A percentile compares a stretch with the other conserved stretches of the same genome.
These are phyloP conservation scores for Cynopterus sphinx DNA, from an alignment of 2,797 vertebrate species.

Conservation along the genomic window DNA sequence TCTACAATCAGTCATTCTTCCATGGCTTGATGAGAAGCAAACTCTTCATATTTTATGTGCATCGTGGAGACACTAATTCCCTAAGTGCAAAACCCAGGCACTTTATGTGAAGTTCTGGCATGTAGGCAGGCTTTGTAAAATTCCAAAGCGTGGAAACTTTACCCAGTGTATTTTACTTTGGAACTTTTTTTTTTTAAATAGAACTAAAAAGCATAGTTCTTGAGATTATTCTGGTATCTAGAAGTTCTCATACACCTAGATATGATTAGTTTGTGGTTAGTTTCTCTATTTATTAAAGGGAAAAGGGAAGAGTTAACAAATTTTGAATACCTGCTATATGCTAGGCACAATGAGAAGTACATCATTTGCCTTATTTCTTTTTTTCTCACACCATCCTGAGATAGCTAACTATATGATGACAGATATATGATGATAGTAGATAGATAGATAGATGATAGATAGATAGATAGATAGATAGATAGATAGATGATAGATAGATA, in stretches of 20 bases:
- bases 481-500: not conserved
- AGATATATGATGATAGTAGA: not conserved
- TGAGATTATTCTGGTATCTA: conserved; percentile 46
- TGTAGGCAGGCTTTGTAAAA: conserved; percentile 44
- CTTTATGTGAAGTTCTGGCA: conserved; percentile 58
- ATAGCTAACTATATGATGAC: not conserved
- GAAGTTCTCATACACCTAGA: conserved; percentile 24
- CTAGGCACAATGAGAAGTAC: not conserved
- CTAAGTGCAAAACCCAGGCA: conserved; percentile 50
- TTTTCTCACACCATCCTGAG: not conserved
- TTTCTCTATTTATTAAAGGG: conserved; percentile 12
- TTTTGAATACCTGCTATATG: not conserved
- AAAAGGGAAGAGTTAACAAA: not conserved
- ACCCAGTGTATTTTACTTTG: conserved; percentile 45
- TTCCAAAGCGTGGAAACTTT: conserved; percentile 58
- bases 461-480: not conserved
- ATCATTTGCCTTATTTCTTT: not conserved
- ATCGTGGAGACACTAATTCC: conserved; percentile 53
- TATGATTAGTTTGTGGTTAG: not conserved
- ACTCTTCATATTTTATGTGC: conserved; percentile 51
- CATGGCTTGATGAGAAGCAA: conserved; percentile 40
- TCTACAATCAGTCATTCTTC: conserved; percentile 54
- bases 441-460: not conserved
- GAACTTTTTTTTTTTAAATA: not conserved
- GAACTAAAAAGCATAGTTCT: conserved; percentile 34